A percentile compares a stretch with the other conserved stretches of the same genome.
phyloP scores from a whole-genome alignment of 2,113 vertebrate genomes.

The Arenaria interpres region DNA sequence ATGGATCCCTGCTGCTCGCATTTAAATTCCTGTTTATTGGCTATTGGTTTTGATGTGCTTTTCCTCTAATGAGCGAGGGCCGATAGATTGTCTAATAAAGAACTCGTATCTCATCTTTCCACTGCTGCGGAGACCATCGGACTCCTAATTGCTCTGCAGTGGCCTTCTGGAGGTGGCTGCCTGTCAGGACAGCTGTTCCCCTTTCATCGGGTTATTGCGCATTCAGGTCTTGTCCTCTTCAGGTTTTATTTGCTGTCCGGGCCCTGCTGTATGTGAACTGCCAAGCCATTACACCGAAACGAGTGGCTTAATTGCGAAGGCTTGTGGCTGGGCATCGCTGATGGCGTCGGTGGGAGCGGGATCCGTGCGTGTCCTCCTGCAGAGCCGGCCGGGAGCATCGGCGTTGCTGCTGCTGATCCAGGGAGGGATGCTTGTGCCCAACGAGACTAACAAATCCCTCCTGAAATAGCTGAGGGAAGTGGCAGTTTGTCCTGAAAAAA shows the following conservation, averaged over 20 bases:
- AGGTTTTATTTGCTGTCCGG: not conserved
- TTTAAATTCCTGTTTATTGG: not conserved
- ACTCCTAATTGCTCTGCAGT: not conserved
- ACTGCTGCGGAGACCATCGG: accelerated
- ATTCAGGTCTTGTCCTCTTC: not conserved
- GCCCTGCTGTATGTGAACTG: not conserved
- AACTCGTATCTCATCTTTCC: not conserved
- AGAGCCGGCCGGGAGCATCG: not conserved
- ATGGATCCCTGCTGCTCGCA: not conserved
- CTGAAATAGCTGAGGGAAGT: accelerated
- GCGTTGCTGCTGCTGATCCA: accelerated
- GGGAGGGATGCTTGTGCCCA: not conserved
- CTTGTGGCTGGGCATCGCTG: not conserved
- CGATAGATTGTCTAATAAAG: not conserved
- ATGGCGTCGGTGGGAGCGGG: accelerated
- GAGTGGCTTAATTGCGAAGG: not conserved
- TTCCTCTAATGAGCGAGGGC: not conserved
- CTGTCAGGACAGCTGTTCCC: not conserved
- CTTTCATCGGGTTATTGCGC: not conserved
- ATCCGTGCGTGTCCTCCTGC: not conserved
- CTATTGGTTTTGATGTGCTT: not conserved
- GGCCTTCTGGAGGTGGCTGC: constrained; percentile 1
- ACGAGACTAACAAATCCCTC: accelerated
- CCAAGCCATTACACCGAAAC: not conserved
- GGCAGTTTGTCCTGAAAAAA: not conserved